phyloP scores from a whole-genome alignment of 2,888 invertebrate species.

The Dioctria linearis region DNA sequence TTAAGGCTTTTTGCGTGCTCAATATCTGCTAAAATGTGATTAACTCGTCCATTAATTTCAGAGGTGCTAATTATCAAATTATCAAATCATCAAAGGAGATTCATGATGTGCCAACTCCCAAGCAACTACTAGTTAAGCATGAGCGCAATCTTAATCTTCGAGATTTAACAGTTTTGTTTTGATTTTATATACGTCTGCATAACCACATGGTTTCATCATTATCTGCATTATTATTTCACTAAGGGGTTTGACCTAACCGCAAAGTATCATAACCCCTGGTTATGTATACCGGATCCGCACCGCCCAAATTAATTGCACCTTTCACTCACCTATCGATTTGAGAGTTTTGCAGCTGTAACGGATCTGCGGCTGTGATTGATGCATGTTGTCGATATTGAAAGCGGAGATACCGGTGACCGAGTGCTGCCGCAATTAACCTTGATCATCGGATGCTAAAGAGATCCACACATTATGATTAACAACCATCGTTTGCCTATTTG shows the following conservation, averaged over 20 bases:
- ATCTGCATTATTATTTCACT: too few relatives aligned
- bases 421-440: slow-evolving; percentile 23
- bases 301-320: not conserved
- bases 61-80: slow-evolving; percentile 27
- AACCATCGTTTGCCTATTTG: too few relatives aligned
- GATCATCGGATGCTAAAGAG: slow-evolving; percentile 8
- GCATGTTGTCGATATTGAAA: slow-evolving; percentile 4
- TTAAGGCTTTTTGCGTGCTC: slow-evolving; percentile 51
- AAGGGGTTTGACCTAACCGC: not conserved
- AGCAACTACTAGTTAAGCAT: too few relatives aligned
- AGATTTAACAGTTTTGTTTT: too few relatives aligned
- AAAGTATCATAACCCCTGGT: not conserved
- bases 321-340: not conserved
- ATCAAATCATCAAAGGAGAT: too few relatives aligned
- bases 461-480: not conserved
- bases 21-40: slow-evolving; percentile 45
- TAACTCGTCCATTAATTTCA: slow-evolving; percentile 26
- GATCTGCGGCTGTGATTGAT: not conserved
- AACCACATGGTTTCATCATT: too few relatives aligned
- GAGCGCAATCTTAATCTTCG: too few relatives aligned
- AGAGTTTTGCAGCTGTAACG: too few relatives aligned
- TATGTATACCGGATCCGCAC: too few relatives aligned
- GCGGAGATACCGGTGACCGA: not conserved
- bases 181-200: too few relatives aligned
- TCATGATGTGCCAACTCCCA: too few relatives aligned